These are phyloP conservation scores for Urocolius indicus DNA, from an alignment of 2,113 vertebrate genomes.

Conservation along the genomic window DNA sequence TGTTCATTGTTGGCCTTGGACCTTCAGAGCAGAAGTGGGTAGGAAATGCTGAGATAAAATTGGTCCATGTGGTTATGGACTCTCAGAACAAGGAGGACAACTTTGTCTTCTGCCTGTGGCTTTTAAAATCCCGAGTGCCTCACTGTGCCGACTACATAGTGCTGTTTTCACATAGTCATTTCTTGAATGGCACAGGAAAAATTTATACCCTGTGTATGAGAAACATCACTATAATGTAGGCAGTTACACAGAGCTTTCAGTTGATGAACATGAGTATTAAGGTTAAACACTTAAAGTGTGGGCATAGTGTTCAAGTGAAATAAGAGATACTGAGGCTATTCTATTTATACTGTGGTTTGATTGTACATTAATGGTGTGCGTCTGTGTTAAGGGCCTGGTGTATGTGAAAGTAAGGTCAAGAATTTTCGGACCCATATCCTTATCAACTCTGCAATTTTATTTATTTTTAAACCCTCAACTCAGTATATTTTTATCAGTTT, in stretches of 20 bases:
- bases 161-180: not conserved
- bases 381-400: not conserved
- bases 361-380: not conserved
- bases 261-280: not conserved
- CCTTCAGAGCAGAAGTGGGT: not conserved
- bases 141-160: not conserved
- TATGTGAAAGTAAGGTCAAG: not conserved
- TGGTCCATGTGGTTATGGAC: not conserved
- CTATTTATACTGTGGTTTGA: not conserved
- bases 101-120: not conserved
- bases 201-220: not conserved
- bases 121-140: slow-evolving; percentile 43
- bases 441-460: not conserved
- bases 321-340: not conserved
- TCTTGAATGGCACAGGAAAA: not conserved
- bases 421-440: not conserved
- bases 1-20: not conserved
- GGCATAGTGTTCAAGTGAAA: not conserved
- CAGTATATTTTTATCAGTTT: not conserved
- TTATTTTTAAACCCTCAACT: not conserved
- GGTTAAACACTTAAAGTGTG: not conserved
- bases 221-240: not conserved
- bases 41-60: not conserved
- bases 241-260: not conserved
- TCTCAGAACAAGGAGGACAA: not conserved